Base-by-base conservation (phyloP, 1,140 invertebrate species). In the Mycetomoellerius zeteki region DNA sequence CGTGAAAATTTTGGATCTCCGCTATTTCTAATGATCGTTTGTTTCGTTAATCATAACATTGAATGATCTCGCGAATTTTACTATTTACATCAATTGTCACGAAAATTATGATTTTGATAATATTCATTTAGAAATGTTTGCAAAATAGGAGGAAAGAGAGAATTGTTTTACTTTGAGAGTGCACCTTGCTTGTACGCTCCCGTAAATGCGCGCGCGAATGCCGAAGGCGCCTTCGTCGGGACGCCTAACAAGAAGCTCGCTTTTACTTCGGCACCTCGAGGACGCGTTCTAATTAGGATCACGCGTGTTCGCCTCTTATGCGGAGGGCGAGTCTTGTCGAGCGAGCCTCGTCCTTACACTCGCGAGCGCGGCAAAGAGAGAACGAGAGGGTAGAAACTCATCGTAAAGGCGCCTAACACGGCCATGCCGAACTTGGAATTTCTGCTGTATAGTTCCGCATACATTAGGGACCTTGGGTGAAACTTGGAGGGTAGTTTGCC, bases 241-340 rank as follows among this genome's bases (percentile, higher is more conserved):
- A 78, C 78, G 76, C 56, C 73, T 64, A 87, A 89, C 90, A 91
- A 91, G 90, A 91, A 91, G 85, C 78, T 89, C 85, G 90, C 91
- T 92, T 93, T 94, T 93, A 93, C 92, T 93, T 92, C 86, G 90
- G 88, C 89, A 90, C 92, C 91, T 87, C 71, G 88, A 93, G 92
- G 92, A 94, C 93, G 94, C 91, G 93, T 93, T 93, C 94, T 95
- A 95, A 95, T 95, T 95, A 95, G 94, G 94, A 95, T 95, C 94
- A 95, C 94, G 94, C 94, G 93, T 95, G 94, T 95, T 94, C 89
- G 78, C 90, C 85, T 90, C 91, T 89, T 88, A 82, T 54, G 75
- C 71, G 52, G 65, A 54, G 62, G 64, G 19, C 71, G 71, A 87
- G 81, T 84, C 92, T 92, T 93, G 92, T 93, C 91, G 92, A 73